phyloP scores from a whole-genome alignment of 2,113 vertebrate genomes.

The Scomber japonicus region DNA sequence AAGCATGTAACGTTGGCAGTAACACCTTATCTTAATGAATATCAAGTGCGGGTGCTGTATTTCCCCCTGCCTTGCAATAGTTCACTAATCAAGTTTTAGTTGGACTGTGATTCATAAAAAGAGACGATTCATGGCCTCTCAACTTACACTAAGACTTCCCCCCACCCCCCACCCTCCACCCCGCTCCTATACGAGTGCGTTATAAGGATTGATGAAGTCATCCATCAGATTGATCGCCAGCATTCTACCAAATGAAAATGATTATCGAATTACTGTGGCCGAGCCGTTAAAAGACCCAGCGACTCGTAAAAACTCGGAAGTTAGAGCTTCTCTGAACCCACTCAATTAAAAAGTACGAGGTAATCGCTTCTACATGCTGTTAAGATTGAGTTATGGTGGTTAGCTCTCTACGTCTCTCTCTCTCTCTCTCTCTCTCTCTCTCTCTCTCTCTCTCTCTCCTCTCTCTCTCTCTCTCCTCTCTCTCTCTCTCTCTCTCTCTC shows the following conservation, averaged over 20 bases:
- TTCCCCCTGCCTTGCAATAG: constrained; percentile 55
- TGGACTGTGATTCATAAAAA: constrained; percentile 80
- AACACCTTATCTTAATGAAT: constrained; percentile 73
- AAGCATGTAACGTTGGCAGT: constrained; percentile 61
- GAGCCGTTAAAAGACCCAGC: constrained; percentile 68
- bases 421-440: too few relatives aligned
- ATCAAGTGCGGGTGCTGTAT: constrained; percentile 68
- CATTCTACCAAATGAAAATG: constrained; percentile 84
- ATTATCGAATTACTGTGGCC: constrained; percentile 78
- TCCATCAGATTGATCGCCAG: constrained; percentile 82
- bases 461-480: background rate
- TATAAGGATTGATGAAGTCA: constrained; percentile 79
- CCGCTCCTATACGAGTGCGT: constrained; percentile 27
- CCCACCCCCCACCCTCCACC: too few relatives aligned
- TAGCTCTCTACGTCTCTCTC: constrained; percentile 32
- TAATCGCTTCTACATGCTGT: constrained; percentile 75
- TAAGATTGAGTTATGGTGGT: constrained; percentile 76
- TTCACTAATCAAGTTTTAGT: constrained; percentile 81
- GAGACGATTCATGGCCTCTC: constrained; percentile 72
- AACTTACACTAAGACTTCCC: constrained; percentile 50
- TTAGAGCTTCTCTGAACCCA: constrained; percentile 77
- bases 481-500: background rate
- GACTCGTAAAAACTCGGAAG: constrained; percentile 78
- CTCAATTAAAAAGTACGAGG: constrained; percentile 83
- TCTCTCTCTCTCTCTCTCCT: too few relatives aligned